Percentiles rank a stretch among this genome's conserved stretches.
phyloP scores from a whole-genome alignment of 2,113 vertebrate species.

The Promerops cafer region DNA sequence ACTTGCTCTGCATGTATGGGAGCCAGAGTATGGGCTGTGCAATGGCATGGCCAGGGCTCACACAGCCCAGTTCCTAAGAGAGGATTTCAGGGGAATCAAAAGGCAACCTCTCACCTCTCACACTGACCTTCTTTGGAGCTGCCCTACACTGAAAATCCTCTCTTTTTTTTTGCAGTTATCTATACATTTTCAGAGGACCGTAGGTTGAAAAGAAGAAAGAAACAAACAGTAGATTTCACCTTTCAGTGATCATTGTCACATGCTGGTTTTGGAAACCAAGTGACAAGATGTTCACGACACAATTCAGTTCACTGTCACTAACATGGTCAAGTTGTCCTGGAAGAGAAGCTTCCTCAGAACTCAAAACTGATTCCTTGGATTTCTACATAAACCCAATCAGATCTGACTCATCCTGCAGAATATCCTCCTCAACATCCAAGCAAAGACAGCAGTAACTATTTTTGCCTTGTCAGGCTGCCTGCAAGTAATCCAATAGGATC shows the following conservation, averaged over 20 bases:
- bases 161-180: neutral
- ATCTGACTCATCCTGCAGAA: neutral
- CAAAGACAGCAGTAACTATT: neutral
- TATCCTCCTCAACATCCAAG: neutral
- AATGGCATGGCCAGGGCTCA: neutral
- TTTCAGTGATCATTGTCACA: neutral
- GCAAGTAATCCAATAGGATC: neutral
- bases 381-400: neutral
- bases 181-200: neutral
- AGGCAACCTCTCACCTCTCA: neutral
- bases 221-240: neutral
- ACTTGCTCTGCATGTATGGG: neutral
- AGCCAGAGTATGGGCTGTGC: neutral
- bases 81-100: neutral
- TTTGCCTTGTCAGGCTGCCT: neutral
- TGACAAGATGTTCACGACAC: neutral
- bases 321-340: neutral
- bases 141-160: neutral
- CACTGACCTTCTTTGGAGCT: neutral
- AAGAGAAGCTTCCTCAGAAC: neutral
- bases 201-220: neutral
- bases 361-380: neutral
- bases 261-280: neutral
- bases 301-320: neutral
- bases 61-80: neutral